A percentile compares a stretch with the other conserved stretches of the same genome.
Conservation (phyloP, 2,888 invertebrate species). For the Oscheius myriophilus region DNA sequence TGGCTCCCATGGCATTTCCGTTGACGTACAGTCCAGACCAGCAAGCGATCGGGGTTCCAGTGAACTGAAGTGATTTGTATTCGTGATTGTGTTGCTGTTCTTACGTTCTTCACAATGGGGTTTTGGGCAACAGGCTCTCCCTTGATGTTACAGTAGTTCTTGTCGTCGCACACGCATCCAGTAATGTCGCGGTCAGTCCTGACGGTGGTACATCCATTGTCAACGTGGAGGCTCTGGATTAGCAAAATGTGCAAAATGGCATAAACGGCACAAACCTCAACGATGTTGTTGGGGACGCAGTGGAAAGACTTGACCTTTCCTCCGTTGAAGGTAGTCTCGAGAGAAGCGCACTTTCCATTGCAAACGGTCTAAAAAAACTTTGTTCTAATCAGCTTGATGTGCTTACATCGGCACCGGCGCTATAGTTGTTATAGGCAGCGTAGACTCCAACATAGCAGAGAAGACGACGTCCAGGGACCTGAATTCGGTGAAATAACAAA, state of each 20-base stretch:
- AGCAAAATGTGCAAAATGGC: background rate
- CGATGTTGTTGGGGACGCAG: slow-evolving; percentile 39
- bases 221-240: slow-evolving; percentile 33
- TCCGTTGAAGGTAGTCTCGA: slow-evolving; percentile 33
- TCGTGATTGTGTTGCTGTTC: slow-evolving; percentile 20
- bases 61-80: slow-evolving; percentile 28
- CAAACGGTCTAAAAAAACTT: background rate
- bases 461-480: slow-evolving; percentile 39
- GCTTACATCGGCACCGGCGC: slow-evolving; percentile 33
- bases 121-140: slow-evolving; percentile 25
- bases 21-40: slow-evolving; percentile 50
- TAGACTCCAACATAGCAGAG: slow-evolving; percentile 49
- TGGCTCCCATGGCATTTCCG: slow-evolving; percentile 36
- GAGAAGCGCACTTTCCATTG: slow-evolving; percentile 47
- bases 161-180: slow-evolving; percentile 46
- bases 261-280: background rate
- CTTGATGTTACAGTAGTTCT: slow-evolving; percentile 43
- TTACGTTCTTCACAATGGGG: slow-evolving; percentile 27
- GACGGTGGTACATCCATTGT: slow-evolving; percentile 36
- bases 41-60: slow-evolving; percentile 45
- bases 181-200: slow-evolving; percentile 32
- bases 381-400: slow-evolving; percentile 10
- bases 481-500: slow-evolving; percentile 5
- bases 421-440: slow-evolving; percentile 40
- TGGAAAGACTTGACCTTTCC: slow-evolving; percentile 42